phyloP scores from a whole-genome alignment of 1,140 invertebrate species.

The Vanessa tameamea region DNA sequence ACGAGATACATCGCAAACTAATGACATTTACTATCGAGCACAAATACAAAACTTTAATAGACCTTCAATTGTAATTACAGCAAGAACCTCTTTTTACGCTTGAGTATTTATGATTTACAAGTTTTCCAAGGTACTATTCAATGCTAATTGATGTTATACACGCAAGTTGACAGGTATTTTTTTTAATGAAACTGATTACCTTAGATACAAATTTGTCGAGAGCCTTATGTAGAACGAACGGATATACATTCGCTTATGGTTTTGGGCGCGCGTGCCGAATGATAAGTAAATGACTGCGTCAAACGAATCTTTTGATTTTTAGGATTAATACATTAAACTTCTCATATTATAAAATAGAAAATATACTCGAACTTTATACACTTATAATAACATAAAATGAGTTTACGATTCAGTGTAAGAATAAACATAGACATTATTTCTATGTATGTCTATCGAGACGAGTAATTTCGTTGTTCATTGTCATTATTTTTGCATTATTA shows the following conservation, averaged over 20 bases:
- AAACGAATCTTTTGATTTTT: constrained; percentile 7
- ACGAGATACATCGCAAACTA: neutral
- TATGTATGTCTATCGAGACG: neutral
- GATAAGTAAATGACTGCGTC: constrained; percentile 40
- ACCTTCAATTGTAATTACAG: neutral
- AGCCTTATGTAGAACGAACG: constrained; percentile 55
- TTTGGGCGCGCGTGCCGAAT: constrained; percentile 53
- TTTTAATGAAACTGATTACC: constrained; percentile 47
- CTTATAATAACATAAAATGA: neutral
- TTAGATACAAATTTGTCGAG: constrained; percentile 60
- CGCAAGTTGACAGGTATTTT: constrained; percentile 18
- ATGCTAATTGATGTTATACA: constrained; percentile 2
- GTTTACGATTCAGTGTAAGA: neutral
- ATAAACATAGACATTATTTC: neutral
- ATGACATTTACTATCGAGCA: neutral
- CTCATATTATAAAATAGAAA: no score
- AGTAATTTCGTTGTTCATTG: neutral
- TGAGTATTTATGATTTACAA: neutral
- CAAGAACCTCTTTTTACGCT: neutral
- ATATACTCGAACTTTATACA: no score
- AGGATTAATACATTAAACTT: no score
- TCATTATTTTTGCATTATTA: constrained; percentile 9
- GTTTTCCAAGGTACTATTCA: neutral
- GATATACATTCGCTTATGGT: constrained; percentile 67
- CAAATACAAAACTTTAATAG: neutral